phyloP scores from a whole-genome alignment of 2,888 invertebrate species.

The Elysia crispata region DNA sequence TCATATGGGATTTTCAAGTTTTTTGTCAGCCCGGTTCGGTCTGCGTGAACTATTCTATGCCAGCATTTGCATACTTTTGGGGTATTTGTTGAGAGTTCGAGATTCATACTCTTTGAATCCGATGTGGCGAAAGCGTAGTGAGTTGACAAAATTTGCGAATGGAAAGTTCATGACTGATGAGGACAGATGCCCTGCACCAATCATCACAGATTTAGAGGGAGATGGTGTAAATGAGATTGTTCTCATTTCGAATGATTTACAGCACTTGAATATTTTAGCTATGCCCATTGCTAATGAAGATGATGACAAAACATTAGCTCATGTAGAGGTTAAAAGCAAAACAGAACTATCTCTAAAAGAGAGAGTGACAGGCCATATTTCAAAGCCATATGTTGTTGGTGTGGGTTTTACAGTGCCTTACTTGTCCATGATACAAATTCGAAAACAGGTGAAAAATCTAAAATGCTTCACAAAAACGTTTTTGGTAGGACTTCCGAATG shows the following conservation, averaged over 20 bases:
- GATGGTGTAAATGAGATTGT: conserved; percentile 74
- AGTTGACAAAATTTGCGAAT: conserved; percentile 65
- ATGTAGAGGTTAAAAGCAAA: conserved; percentile 68
- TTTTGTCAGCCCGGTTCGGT: conserved; percentile 27
- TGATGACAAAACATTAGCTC: conserved; percentile 67
- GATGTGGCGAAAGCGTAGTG: conserved; percentile 70
- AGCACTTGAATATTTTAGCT: conserved; percentile 65
- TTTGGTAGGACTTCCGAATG: too few species aligned
- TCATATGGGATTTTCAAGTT: too few species aligned
- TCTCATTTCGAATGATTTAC: conserved; percentile 68
- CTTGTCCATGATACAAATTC: conserved; percentile 67
- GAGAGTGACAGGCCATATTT: conserved; percentile 41
- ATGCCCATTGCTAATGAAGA: conserved; percentile 58
- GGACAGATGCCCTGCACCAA: conserved; percentile 67
- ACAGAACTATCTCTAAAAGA: conserved; percentile 52
- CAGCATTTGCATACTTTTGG: conserved; percentile 67
- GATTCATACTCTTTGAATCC: conserved; percentile 70
- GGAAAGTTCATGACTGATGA: conserved; percentile 60
- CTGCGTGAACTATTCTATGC: conserved; percentile 58
- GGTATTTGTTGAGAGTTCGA: conserved; percentile 70
- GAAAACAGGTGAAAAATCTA: conserved; percentile 65
- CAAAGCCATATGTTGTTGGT: conserved; percentile 68
- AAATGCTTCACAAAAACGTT: too few species aligned
- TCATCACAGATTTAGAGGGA: conserved; percentile 73
- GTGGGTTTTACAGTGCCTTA: conserved; percentile 70